phyloP scores from a whole-genome alignment of 2,113 vertebrate genomes.

The Seriola aureovittata region DNA sequence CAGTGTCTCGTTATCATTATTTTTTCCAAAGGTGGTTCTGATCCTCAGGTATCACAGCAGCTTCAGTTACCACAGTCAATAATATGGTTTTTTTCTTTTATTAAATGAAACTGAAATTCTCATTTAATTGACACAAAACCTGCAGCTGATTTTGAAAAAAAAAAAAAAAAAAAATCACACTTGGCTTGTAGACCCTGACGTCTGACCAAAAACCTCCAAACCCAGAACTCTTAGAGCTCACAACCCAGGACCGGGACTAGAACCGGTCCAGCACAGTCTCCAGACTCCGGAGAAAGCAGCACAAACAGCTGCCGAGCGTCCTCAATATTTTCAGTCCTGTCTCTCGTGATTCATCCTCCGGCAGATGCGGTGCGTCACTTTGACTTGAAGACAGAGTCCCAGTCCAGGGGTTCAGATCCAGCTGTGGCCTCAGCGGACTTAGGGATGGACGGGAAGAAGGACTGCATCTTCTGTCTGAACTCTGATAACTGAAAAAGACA shows the following conservation, averaged over 20 bases:
- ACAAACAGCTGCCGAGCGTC: neutral
- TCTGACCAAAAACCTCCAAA: too few species aligned
- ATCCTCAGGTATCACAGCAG: too few species aligned
- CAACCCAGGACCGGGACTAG: neutral
- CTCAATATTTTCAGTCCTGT: neutral
- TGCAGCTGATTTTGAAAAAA: too few species aligned
- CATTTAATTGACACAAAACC: too few species aligned
- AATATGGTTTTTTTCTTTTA: too few species aligned
- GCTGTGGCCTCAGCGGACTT: slow-evolving; percentile 75
- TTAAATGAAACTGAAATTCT: too few species aligned
- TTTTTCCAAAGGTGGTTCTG: too few species aligned
- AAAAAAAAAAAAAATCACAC: too few species aligned
- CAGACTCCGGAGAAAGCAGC: neutral
- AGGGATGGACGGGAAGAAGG: slow-evolving; percentile 89
- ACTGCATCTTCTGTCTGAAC: slow-evolving; percentile 92
- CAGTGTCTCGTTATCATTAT: too few species aligned
- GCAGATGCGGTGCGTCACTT: slow-evolving; percentile 73
- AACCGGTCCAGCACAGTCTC: neutral
- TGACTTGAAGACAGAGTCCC: slow-evolving; percentile 89
- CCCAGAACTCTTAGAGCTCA: too few species aligned
- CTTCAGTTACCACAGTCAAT: too few species aligned
- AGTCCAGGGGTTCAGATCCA: slow-evolving; percentile 77
- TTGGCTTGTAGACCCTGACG: too few species aligned
- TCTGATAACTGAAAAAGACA: slow-evolving; percentile 87
- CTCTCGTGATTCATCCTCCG: neutral